Evolutionary conservation across 2,113 vertebrate species (phyloP).

Genomic region (Triplophysa dalaica): DNA sequence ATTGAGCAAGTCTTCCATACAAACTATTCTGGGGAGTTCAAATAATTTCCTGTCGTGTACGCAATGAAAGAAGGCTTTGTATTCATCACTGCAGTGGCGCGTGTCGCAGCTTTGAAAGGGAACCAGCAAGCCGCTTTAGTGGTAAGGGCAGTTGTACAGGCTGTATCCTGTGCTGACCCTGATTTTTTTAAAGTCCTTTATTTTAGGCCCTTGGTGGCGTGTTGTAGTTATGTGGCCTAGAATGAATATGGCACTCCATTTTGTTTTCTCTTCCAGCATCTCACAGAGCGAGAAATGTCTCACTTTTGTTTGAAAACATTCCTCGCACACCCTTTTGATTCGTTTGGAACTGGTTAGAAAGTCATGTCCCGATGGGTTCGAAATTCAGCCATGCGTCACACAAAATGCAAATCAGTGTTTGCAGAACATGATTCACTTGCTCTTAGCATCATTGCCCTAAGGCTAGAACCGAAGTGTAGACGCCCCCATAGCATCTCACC

Average conservation of each 20-base stretch:
- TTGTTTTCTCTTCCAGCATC: not conserved
- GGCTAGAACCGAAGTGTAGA: not conserved
- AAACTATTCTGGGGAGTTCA: conserved; percentile 16
- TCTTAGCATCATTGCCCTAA: not conserved
- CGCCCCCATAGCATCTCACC: not conserved
- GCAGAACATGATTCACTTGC: not conserved
- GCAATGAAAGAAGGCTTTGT: conserved; percentile 48
- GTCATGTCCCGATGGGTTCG: not conserved
- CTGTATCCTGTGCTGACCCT: conserved; percentile 31
- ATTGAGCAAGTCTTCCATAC: not conserved
- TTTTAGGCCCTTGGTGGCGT: conserved; percentile 10
- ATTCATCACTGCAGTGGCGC: not conserved
- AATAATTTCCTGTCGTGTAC: conserved; percentile 12
- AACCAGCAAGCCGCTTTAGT: conserved; percentile 12
- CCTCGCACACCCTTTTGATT: not conserved
- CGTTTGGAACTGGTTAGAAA: not conserved
- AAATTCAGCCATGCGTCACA: not conserved
- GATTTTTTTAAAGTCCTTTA: not conserved
- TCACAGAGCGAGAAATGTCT: conserved; percentile 6
- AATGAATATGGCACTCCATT: not conserved
- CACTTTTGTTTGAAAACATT: conserved; percentile 12
- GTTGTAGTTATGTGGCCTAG: not conserved
- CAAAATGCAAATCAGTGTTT: conserved; percentile 17
- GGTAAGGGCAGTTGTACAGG: not conserved
- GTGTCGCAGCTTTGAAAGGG: not conserved